phyloP scores from a whole-genome alignment of 2,888 invertebrate species.

The Rotaria sp. region DNA sequence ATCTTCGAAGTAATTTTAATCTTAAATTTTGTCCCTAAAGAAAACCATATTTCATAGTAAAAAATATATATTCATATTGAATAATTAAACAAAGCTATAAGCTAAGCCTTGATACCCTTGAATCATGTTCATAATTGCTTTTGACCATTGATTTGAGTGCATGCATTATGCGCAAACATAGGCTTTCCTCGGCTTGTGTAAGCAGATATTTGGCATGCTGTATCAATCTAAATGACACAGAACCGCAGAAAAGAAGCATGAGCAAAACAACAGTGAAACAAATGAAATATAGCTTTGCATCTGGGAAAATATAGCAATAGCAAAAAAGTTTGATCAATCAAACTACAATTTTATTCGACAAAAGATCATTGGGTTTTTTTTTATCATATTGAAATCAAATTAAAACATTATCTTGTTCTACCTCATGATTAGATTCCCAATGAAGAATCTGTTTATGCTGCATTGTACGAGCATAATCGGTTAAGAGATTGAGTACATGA shows the following conservation, averaged over 20 bases:
- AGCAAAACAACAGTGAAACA: neutral
- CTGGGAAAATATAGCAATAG: neutral
- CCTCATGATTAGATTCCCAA: neutral
- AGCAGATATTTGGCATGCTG: conserved; percentile 32
- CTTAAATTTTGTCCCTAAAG: conserved; percentile 3
- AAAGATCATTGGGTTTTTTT: neutral
- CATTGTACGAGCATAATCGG: conserved; percentile 7
- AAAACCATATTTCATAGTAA: neutral
- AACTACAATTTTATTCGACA: neutral
- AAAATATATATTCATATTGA: too few relatives aligned
- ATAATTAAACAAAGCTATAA: neutral
- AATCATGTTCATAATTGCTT: neutral
- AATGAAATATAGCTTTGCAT: neutral
- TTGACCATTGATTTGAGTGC: conserved; percentile 30
- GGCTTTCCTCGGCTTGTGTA: neutral
- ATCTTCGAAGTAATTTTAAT: conserved; percentile 1
- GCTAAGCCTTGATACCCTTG: neutral
- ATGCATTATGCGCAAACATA: conserved; percentile 28
- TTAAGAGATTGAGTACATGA: neutral
- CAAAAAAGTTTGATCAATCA: neutral
- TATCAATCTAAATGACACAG: conserved; percentile 29
- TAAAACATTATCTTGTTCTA: neutral
- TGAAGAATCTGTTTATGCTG: conserved; percentile 14
- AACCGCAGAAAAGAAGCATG: neutral
- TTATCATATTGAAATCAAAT: neutral